A percentile compares a stretch with the other conserved stretches of the same genome.
phyloP scores from a whole-genome alignment of 2,797 vertebrate species.

The Chelonia mydas region DNA sequence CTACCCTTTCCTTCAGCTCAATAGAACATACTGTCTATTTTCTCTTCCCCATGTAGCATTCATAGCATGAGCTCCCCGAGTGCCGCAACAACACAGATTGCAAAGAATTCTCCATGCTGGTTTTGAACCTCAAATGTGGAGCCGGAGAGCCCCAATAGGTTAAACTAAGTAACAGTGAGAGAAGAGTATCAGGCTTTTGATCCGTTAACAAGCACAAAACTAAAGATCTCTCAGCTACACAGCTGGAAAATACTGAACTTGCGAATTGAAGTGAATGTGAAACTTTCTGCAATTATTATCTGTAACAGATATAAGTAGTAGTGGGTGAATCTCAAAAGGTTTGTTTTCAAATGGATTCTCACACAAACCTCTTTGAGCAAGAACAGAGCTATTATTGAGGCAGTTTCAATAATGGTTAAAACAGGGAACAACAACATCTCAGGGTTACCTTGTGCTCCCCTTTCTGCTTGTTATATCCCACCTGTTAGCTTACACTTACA shows the following conservation, averaged over 20 bases:
- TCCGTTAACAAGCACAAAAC: rapidly evolving
- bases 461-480: neutral
- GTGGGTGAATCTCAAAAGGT: neutral
- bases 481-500: neutral
- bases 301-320: neutral
- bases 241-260: neutral
- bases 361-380: neutral
- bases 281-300: neutral
- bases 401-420: neutral
- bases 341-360: neutral
- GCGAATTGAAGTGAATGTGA: neutral
- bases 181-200: neutral
- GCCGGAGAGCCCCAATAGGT: neutral
- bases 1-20: neutral
- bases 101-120: rapidly evolving
- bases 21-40: neutral
- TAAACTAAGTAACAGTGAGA: rapidly evolving
- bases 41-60: neutral
- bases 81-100: neutral
- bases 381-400: too few relatives aligned
- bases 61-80: rapidly evolving
- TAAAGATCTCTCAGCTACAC: neutral
- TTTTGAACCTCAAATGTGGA: rapidly evolving
- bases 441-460: neutral
- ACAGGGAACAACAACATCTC: neutral